phyloP scores from a whole-genome alignment of 1,140 invertebrate genomes.

The Drosophila kanapiae region DNA sequence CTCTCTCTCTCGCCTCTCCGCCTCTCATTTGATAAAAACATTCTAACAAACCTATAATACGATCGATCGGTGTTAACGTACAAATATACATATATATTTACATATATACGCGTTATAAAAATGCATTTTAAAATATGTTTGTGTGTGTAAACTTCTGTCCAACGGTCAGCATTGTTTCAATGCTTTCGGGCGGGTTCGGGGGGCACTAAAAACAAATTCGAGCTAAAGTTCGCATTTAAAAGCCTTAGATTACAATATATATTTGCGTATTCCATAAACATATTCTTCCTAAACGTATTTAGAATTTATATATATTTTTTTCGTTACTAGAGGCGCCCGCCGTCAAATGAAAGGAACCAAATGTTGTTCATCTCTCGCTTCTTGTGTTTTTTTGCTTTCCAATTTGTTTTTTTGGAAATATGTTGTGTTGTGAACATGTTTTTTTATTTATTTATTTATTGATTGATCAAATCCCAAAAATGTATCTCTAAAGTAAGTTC shows the following conservation, averaged over 20 bases:
- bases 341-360: conserved; percentile 51
- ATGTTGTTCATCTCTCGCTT: conserved; percentile 6
- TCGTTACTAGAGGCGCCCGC: conserved; percentile 43
- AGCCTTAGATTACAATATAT: conserved; percentile 43
- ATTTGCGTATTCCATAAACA: conserved; percentile 3
- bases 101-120: conserved; percentile 62
- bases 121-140: conserved; percentile 70
- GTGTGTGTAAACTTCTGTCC: conserved; percentile 9
- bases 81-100: conserved; percentile 34
- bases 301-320: conserved; percentile 17
- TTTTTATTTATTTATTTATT: conserved; percentile 17
- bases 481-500: conserved; percentile 27
- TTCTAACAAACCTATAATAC: conserved; percentile 56
- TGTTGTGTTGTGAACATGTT: conserved; percentile 37
- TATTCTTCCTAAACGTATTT: conserved; percentile 9
- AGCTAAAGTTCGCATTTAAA: conserved; percentile 58
- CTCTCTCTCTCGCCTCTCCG: conserved; percentile 1
- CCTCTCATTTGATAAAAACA: conserved; percentile 54
- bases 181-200: conserved; percentile 7
- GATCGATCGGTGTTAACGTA: conserved; percentile 30
- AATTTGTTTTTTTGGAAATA: conserved; percentile 11
- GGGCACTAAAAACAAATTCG: conserved; percentile 67
- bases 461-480: conserved; percentile 38
- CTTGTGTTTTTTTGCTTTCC: conserved; percentile 13
- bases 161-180: conserved; percentile 30